phyloP scores from a whole-genome alignment of 2,113 vertebrate species.

The Cyanoramphus novaezelandiae region DNA sequence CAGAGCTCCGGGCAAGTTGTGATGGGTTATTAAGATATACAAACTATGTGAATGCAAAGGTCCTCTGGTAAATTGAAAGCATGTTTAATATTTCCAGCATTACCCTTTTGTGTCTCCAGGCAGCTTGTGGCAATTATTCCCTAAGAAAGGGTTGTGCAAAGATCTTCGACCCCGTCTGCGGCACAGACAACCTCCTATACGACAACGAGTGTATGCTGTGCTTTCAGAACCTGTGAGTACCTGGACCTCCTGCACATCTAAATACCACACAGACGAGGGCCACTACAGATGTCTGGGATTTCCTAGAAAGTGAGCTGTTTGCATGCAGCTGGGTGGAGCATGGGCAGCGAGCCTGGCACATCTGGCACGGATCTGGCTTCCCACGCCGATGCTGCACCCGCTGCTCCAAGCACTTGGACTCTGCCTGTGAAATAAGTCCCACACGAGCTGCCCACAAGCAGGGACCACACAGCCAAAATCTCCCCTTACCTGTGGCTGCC shows the following conservation, averaged over 20 bases:
- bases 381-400: background rate
- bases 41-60: background rate
- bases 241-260: background rate
- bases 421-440: background rate
- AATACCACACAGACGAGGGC: background rate
- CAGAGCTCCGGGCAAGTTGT: background rate
- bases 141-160: slow-evolving; percentile 58
- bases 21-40: background rate
- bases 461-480: background rate
- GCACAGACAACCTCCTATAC: slow-evolving; percentile 77
- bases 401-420: background rate
- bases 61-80: background rate
- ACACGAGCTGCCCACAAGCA: background rate
- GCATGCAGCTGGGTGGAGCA: background rate
- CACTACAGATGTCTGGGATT: background rate
- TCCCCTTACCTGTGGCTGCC: background rate
- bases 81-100: background rate
- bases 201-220: slow-evolving; percentile 82
- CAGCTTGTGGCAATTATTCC: background rate
- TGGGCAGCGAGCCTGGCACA: slow-evolving; percentile 15
- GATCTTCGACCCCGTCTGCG: slow-evolving; percentile 78
- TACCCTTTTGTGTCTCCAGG: slow-evolving; percentile 4
- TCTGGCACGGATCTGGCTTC: slow-evolving; percentile 28
- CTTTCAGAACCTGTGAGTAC: slow-evolving; percentile 45
- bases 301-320: slow-evolving; percentile 17